These are phyloP conservation scores for Drosophila silvestris DNA, from an alignment of 2,888 invertebrate genomes.

Conservation along the genomic window DNA sequence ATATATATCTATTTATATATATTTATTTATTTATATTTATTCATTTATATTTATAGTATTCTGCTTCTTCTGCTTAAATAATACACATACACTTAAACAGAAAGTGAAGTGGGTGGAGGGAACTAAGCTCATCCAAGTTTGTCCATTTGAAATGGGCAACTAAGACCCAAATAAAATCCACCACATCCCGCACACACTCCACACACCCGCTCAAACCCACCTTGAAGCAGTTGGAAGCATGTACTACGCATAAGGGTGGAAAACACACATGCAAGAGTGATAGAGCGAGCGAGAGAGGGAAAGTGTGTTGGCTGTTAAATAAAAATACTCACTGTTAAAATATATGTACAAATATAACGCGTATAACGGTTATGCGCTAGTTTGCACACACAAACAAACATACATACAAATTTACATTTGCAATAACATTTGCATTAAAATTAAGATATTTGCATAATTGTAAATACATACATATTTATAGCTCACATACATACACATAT, in stretches of 20 bases:
- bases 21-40: neutral
- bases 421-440: neutral
- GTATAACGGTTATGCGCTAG: neutral
- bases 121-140: neutral
- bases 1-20: neutral
- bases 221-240: constrained; percentile 42
- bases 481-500: neutral
- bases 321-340: neutral
- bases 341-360: neutral
- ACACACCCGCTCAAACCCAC: constrained; percentile 21
- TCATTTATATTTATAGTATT: neutral
- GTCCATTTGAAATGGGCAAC: neutral
- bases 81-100: neutral
- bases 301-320: neutral
- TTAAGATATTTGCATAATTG: neutral
- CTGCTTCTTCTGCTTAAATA: neutral
- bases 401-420: neutral
- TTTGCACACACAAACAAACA: neutral
- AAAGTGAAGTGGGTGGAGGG: neutral
- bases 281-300: neutral
- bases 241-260: constrained; percentile 52
- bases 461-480: neutral
- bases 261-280: neutral
- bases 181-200: neutral
- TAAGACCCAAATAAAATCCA: neutral